These are phyloP conservation scores for Tetragonula clypearis DNA, from an alignment of 1,140 invertebrate species.

Conservation along the genomic window DNA sequence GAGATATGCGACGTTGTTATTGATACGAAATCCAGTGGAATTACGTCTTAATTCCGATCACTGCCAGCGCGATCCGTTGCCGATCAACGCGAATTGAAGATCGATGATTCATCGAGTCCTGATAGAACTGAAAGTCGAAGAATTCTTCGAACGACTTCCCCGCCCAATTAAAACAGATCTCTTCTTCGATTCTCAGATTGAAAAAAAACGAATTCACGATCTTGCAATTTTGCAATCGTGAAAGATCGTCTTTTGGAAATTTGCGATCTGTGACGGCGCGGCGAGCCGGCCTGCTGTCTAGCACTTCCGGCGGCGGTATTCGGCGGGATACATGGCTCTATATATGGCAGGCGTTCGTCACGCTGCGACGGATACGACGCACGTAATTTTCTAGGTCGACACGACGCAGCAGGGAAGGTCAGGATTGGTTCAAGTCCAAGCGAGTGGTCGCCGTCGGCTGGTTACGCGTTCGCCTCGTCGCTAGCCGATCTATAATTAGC, in stretches of 20 bases:
- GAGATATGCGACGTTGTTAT: too few species aligned
- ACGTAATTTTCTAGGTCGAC: conserved; percentile 78
- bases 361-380: conserved; percentile 57
- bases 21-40: too few species aligned
- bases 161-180: too few species aligned
- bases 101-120: too few species aligned
- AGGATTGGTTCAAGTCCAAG: conserved; percentile 81
- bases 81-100: too few species aligned
- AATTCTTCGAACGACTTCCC: too few species aligned
- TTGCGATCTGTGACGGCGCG: not conserved
- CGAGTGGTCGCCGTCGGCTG: conserved; percentile 62
- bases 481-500: conserved; percentile 76
- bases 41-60: too few species aligned
- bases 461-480: conserved; percentile 49
- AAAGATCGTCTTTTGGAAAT: not conserved
- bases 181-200: too few species aligned
- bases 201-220: too few species aligned
- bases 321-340: conserved; percentile 18
- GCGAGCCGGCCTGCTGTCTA: not conserved
- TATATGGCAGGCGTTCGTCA: conserved; percentile 51
- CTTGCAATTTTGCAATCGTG: not conserved
- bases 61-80: too few species aligned
- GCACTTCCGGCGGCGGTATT: conserved; percentile 35
- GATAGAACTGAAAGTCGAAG: too few species aligned
- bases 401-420: conserved; percentile 77